A percentile compares a stretch with the other conserved stretches of the same genome.
phyloP scores from a whole-genome alignment of 30 jellyfish, hydroid and myxozoan genomes.

The Pseudorhiza aurosa region DNA sequence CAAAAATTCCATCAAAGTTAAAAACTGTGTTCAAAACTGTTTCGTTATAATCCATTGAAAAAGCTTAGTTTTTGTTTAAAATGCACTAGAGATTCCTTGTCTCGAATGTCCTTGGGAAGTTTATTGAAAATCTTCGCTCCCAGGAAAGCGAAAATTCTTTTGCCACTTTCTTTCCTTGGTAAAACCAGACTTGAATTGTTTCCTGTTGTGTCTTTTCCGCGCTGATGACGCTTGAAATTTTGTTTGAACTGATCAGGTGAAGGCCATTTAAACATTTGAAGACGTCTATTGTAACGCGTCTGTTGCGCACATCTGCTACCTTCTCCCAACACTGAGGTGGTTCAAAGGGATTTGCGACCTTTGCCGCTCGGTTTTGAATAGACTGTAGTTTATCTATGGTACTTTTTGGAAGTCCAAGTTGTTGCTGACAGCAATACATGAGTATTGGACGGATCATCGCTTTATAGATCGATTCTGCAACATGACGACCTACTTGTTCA shows the following conservation, averaged over 20 bases:
- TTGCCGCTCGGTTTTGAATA: no score
- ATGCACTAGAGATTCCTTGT: conserved; percentile 20
- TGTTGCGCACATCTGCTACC: conserved; percentile 58
- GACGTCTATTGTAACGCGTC: conserved; percentile 57
- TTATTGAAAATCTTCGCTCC: conserved; percentile 56
- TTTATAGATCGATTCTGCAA: no score
- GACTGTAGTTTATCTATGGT: no score
- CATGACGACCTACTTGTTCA: no score
- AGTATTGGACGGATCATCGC: no score
- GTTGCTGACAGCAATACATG: no score
- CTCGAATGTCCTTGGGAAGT: conserved; percentile 36
- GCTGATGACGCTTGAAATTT: conserved; percentile 52
- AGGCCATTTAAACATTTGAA: conserved; percentile 44
- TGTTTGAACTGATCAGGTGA: conserved; percentile 50
- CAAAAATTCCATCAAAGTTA: conserved; percentile 22
- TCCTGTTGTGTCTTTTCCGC: conserved; percentile 33
- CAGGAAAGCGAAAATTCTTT: conserved; percentile 54
- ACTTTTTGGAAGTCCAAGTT: no score
- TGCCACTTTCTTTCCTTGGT: conserved; percentile 63
- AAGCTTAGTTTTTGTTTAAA: conserved; percentile 3
- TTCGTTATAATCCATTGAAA: conserved; percentile 3
- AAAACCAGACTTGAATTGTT: conserved; percentile 52
- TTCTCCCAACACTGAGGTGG: conserved; percentile 52
- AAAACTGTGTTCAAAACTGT: conserved; percentile 13
- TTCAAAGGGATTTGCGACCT: background rate